Conservation (phyloP, 2,888 invertebrate species). For the Lepidocyrtoides sp. region DNA sequence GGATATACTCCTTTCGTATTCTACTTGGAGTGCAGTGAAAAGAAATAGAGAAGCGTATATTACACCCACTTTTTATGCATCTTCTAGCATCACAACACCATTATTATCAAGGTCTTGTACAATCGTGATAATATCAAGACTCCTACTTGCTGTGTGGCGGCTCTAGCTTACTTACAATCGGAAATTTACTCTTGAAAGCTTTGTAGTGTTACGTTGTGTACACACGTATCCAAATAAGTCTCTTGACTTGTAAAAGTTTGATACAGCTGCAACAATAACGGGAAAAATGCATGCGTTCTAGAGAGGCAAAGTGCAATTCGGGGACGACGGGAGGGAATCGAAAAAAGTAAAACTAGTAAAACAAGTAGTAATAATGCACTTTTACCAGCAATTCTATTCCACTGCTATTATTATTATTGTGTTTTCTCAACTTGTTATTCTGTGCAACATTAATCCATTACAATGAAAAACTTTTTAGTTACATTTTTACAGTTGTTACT, state of each 20-base stretch:
- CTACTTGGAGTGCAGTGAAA: background rate
- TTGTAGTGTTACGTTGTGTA: background rate
- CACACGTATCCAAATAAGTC: background rate
- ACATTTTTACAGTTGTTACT: background rate
- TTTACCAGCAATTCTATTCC: background rate
- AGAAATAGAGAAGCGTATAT: background rate
- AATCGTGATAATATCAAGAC: constrained; percentile 46
- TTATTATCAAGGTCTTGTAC: constrained; percentile 57
- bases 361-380: constrained; percentile 24
- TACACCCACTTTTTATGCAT: constrained; percentile 47
- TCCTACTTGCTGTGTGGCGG: background rate
- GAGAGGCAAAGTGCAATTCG: constrained; percentile 19
- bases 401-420: constrained; percentile 7
- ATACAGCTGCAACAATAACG: background rate
- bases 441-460: constrained; percentile 25
- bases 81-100: constrained; percentile 16
- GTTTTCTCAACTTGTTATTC: background rate
- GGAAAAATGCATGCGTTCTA: constrained; percentile 5
- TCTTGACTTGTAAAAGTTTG: constrained; percentile 38
- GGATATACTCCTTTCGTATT: background rate
- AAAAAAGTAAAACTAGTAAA: constrained; percentile 22
- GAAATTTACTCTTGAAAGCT: constrained; percentile 63
- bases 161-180: no score
- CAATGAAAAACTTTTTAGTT: constrained; percentile 36
- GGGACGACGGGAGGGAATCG: background rate